Evolutionary conservation across 2,888 invertebrate genomes (phyloP), one percentile per base, ranked within the genome.

Genomic region (Neria commutata): DNA sequence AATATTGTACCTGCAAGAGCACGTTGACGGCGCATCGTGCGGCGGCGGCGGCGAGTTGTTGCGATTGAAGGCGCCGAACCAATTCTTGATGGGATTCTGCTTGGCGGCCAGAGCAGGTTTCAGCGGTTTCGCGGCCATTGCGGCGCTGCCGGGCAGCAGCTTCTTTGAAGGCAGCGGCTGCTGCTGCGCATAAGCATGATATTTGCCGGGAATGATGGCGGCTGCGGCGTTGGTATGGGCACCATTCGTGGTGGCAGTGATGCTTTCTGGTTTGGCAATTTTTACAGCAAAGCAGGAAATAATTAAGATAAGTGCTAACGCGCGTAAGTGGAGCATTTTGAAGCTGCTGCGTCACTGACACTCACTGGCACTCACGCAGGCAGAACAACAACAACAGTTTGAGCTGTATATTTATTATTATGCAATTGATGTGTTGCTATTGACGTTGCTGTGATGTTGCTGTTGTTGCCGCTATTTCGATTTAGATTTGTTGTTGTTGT

Each of bases 41-140:
- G 73, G 70, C 61, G 72, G 69, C 61, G 90, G 88, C 57, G 69
- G 74, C 60, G 73, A 68, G 62, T 74, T 77, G 67, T 85, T 83
- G 73, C 89, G 86, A 66, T 88, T 88, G 83, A 88, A 89, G 49
- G 86, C 81, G 25, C 87, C 85, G 70, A 87, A 84, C 77, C 86
- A 83, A 76, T 85, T 86, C 78, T 84, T 86, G 42, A 84, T 76
- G 63, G 78, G 74, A 71, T 72, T 73, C 69, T 72, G 76, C 67
- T 72, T 74, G 58, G 68, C 64, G 65, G 68, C n/a, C n/a, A n/a
- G n/a, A n/a, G n/a, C 66, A 63, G 73, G 74, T 70, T 74, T 63
- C 34, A 40, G 19, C 14, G 45, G 16, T 14, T 45, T 49, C 3
- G 47, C 23, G 26, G 42, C 45, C 47, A 17, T 37, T n/a, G 25